These are phyloP conservation scores for Diplodus puntazzo DNA, from an alignment of 2,797 vertebrate genomes.

Conservation along the genomic window DNA sequence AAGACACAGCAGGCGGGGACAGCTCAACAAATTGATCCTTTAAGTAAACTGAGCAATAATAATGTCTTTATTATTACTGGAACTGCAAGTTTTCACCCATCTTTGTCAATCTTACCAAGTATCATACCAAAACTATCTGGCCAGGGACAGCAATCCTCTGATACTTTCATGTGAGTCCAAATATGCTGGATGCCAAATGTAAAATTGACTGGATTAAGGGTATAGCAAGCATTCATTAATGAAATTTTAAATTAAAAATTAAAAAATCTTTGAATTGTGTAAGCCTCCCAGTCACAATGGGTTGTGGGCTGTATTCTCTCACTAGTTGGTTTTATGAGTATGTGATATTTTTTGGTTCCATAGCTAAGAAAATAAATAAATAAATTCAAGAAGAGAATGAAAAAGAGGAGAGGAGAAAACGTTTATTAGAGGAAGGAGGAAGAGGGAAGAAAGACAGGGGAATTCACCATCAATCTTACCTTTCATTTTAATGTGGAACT, in stretches of 20 bases:
- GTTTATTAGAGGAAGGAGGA: not conserved
- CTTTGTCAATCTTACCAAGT: not conserved
- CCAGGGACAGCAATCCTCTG: not conserved
- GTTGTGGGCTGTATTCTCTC: not conserved
- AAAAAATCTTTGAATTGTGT: not conserved
- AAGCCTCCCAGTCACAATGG: no score
- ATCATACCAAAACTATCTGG: not conserved
- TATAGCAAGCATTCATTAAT: not conserved
- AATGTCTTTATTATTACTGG: not conserved
- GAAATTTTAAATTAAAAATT: not conserved
- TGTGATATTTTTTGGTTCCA: not conserved
- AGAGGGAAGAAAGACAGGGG: not conserved
- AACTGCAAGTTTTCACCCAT: not conserved
- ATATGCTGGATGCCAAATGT: not conserved
- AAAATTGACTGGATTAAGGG: not conserved
- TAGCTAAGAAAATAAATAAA: not conserved
- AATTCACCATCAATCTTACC: slow-evolving; percentile 71
- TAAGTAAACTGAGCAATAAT: no score
- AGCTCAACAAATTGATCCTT: no score
- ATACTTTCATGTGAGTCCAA: not conserved
- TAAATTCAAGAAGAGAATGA: not conserved
- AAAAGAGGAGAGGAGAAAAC: not conserved
- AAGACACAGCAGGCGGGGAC: no score
- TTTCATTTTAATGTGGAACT: slow-evolving; percentile 97
- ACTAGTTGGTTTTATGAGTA: not conserved